A percentile compares a stretch with the other conserved stretches of the same genome.
These are phyloP conservation scores for Threskiornis aethiopicus DNA, from an alignment of 2,797 vertebrate species.

Conservation along the genomic window DNA sequence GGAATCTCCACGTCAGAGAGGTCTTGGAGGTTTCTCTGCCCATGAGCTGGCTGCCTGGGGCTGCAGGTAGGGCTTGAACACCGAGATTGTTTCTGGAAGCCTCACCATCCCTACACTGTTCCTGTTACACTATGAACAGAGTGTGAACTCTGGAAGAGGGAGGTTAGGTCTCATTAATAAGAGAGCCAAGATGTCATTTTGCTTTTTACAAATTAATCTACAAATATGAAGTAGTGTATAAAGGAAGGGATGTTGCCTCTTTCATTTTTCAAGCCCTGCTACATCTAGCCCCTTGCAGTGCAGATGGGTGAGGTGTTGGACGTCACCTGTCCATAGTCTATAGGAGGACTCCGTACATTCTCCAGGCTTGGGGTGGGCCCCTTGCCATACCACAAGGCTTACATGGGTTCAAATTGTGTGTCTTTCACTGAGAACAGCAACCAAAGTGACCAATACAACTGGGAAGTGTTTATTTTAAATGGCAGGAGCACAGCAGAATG, in stretches of 20 bases:
- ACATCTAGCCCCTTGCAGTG: background rate
- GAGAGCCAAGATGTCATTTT: background rate
- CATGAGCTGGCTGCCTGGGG: background rate
- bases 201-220: background rate
- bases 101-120: background rate
- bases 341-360: background rate
- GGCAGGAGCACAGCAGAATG: background rate
- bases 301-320: background rate
- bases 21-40: background rate
- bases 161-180: background rate
- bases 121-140: background rate
- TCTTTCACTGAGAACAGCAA: background rate
- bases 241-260: background rate
- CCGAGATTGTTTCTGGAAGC: background rate
- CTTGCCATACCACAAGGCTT: background rate
- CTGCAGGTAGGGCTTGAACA: background rate
- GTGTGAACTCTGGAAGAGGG: background rate
- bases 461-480: background rate
- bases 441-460: background rate
- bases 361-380: background rate
- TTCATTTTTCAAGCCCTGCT: background rate
- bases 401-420: background rate
- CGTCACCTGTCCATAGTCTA: background rate
- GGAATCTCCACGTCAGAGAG: background rate
- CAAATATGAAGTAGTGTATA: background rate